phyloP scores from a whole-genome alignment of 2,888 invertebrate genomes.

The Caradrina clavipalpis region DNA sequence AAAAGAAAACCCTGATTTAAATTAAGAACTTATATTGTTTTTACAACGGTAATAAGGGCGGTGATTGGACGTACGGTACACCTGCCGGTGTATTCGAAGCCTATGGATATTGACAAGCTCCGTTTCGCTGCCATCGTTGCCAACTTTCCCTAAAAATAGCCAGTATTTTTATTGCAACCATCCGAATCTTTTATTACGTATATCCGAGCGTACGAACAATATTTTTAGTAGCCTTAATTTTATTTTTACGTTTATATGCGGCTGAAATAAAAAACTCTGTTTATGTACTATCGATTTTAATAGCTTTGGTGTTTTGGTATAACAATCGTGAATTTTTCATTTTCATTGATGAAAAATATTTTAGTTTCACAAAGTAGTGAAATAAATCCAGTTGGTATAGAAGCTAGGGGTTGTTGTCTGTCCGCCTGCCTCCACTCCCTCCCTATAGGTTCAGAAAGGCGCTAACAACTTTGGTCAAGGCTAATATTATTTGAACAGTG shows the following conservation, averaged over 20 bases:
- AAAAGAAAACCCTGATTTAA: slow-evolving; percentile 12
- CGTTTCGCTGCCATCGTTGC: slow-evolving; percentile 23
- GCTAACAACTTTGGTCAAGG: background rate
- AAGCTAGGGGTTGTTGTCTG: too few relatives aligned
- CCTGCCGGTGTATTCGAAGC: slow-evolving; percentile 36
- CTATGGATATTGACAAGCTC: slow-evolving; percentile 39
- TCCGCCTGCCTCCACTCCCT: too few relatives aligned
- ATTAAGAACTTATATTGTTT: slow-evolving; percentile 40
- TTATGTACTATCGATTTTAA: slow-evolving; percentile 35
- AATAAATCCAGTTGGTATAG: background rate
- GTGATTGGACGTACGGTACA: slow-evolving; percentile 28
- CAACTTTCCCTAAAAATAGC: slow-evolving; percentile 50
- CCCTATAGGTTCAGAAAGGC: too few relatives aligned
- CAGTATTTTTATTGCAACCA: slow-evolving; percentile 48
- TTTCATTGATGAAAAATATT: background rate
- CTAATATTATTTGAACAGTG: background rate
- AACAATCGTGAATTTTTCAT: background rate
- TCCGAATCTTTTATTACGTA: slow-evolving; percentile 49
- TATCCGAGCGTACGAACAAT: slow-evolving; percentile 41
- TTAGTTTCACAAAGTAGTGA: background rate
- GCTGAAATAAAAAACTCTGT: slow-evolving; percentile 18
- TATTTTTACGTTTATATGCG: slow-evolving; percentile 42
- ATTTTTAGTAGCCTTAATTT: slow-evolving; percentile 48
- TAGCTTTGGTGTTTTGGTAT: slow-evolving; percentile 4
- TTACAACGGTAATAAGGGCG: slow-evolving; percentile 25